Percentiles rank a stretch among this genome's conserved stretches.
These are phyloP conservation scores for Bergia puertoricense DNA, from an alignment of 92 coral and sea anemone species.

Conservation along the genomic window DNA sequence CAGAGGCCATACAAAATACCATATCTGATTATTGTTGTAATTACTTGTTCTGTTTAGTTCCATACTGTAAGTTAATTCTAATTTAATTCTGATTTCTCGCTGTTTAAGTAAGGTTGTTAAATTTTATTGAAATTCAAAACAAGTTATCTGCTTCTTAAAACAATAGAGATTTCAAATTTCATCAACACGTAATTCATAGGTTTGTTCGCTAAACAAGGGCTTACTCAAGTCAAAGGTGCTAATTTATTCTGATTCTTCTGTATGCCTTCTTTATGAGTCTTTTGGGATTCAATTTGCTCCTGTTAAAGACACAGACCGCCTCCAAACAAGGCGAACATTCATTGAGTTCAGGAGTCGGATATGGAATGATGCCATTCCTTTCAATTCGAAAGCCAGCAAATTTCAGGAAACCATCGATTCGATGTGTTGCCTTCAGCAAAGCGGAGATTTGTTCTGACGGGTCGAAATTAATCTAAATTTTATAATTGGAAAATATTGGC, in stretches of 20 bases:
- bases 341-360: not conserved
- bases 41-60: slow-evolving; percentile 27
- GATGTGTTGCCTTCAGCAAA: slow-evolving; percentile 20
- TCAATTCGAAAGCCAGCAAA: not conserved
- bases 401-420: not conserved
- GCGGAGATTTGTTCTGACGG: slow-evolving; percentile 27
- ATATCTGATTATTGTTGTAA: not conserved
- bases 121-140: slow-evolving; percentile 21
- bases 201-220: slow-evolving; percentile 24
- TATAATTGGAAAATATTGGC: slow-evolving; percentile 44
- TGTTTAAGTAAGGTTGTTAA: slow-evolving; percentile 25
- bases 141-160: slow-evolving; percentile 1
- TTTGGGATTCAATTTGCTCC: slow-evolving; percentile 15
- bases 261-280: not conserved
- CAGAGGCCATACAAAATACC: not conserved
- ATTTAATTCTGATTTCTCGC: slow-evolving; percentile 15
- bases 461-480: slow-evolving; percentile 39
- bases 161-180: slow-evolving; percentile 31
- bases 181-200: slow-evolving; percentile 35
- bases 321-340: not conserved
- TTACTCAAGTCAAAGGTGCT: slow-evolving; percentile 7
- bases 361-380: not conserved
- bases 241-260: slow-evolving; percentile 19
- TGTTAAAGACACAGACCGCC: slow-evolving; percentile 2
- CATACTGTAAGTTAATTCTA: slow-evolving; percentile 14